Percentiles rank a stretch among this genome's conserved stretches.
These are phyloP conservation scores for Synanthedon tipuliformis DNA, from an alignment of 2,888 invertebrate genomes.

Conservation along the genomic window DNA sequence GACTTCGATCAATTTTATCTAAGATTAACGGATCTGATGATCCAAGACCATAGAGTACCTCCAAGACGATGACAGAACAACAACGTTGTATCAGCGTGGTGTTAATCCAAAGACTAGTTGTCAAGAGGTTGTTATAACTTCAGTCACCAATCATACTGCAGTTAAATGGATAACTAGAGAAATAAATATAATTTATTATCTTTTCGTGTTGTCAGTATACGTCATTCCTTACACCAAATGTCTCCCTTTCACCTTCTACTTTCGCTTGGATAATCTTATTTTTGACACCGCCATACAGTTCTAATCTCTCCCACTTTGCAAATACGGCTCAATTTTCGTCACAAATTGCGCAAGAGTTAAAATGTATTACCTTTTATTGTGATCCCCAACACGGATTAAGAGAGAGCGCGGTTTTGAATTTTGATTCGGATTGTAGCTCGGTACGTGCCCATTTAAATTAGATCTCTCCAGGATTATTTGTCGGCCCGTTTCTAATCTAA, in stretches of 20 bases:
- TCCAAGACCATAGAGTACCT: too few relatives aligned
- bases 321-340: conserved; percentile 36
- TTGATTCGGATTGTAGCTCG: conserved; percentile 65
- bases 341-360: conserved; percentile 41
- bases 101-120: too few relatives aligned
- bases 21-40: too few relatives aligned
- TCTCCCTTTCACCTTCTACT: conserved; percentile 70
- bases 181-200: too few relatives aligned
- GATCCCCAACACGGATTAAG: conserved; percentile 70
- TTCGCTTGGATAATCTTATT: conserved; percentile 70
- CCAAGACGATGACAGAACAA: too few relatives aligned
- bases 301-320: conserved; percentile 23
- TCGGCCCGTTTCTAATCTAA: conserved; percentile 31
- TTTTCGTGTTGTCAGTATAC: too few relatives aligned
- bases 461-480: conserved; percentile 49
- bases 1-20: too few relatives aligned
- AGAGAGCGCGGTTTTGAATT: conserved; percentile 70
- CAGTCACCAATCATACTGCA: too few relatives aligned
- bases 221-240: conserved; percentile 40
- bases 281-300: conserved; percentile 33
- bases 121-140: too few relatives aligned
- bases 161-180: too few relatives aligned
- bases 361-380: conserved; percentile 72
- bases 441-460: conserved; percentile 47
- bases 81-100: too few relatives aligned